Evolutionary conservation across 2,888 invertebrate species (phyloP).

Genomic region (Peribatodes rhomboidaria): DNA sequence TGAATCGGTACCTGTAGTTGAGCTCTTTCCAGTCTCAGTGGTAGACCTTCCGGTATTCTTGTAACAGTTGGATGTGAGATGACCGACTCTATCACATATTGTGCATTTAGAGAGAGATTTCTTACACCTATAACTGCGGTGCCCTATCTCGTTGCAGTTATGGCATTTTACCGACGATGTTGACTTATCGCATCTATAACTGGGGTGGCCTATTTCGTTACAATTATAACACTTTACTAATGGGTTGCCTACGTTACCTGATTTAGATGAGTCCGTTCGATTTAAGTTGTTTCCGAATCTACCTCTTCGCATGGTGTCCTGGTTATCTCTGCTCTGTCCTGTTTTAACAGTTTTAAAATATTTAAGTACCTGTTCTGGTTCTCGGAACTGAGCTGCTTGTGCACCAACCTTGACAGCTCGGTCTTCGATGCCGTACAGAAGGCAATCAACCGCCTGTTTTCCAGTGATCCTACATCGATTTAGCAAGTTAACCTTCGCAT

Average conservation of each 20-base stretch:
- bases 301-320: too few species aligned
- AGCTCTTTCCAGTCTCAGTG: not conserved
- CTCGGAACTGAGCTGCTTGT: conserved; percentile 43
- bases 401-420: conserved; percentile 43
- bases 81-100: not conserved
- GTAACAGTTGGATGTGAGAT: conserved; percentile 30
- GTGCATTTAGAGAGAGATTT: conserved; percentile 7
- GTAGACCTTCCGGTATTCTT: not conserved
- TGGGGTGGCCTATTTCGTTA: conserved; percentile 42
- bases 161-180: conserved; percentile 17
- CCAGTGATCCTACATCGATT: conserved; percentile 42
- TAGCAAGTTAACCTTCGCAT: conserved; percentile 37
- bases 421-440: conserved; percentile 44
- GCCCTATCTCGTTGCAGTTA: conserved; percentile 44
- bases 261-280: too few species aligned
- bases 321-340: conserved; percentile 2
- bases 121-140: conserved; percentile 34
- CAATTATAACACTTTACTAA: conserved; percentile 36
- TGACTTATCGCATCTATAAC: conserved; percentile 7
- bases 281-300: too few species aligned
- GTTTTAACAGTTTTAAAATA: conserved; percentile 41
- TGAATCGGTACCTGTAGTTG: not conserved
- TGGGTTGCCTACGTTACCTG: too few species aligned
- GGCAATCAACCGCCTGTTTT: conserved; percentile 42
- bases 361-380: conserved; percentile 42